A percentile compares a stretch with the other conserved stretches of the same genome.
Conservation (phyloP, 2,888 invertebrate species). For the Hydropsyche betteni region DNA sequence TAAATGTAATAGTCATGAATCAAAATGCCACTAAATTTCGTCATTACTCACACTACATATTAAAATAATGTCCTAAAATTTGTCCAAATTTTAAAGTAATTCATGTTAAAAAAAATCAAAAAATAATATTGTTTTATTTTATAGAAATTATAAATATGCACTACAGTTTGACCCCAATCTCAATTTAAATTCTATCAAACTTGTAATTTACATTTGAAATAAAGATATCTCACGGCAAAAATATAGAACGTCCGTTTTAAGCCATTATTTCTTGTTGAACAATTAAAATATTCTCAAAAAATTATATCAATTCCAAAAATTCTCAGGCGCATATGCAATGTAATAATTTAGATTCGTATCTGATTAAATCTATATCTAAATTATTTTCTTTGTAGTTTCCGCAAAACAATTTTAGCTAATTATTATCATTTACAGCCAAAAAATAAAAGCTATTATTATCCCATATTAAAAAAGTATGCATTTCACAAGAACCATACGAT, state of each 20-base stretch:
- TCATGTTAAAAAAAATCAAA: too few relatives aligned
- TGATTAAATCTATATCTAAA: neutral
- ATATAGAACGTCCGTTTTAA: too few relatives aligned
- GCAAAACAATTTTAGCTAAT: neutral
- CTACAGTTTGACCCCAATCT: too few relatives aligned
- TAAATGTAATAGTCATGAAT: conserved; percentile 1
- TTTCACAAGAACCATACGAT: conserved; percentile 23
- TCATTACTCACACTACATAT: neutral
- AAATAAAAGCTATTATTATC: neutral
- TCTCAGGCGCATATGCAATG: neutral
- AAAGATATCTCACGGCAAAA: too few relatives aligned
- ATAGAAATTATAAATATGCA: too few relatives aligned
- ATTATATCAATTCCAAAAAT: neutral
- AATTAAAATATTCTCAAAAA: too few relatives aligned
- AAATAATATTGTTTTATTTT: too few relatives aligned
- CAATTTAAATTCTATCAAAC: too few relatives aligned
- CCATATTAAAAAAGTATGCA: neutral
- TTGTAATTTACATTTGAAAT: too few relatives aligned
- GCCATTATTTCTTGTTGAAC: too few relatives aligned
- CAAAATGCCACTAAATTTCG: neutral
- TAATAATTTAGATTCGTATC: conserved; percentile 6
- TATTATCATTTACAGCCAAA: neutral
- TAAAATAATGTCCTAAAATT: too few relatives aligned
- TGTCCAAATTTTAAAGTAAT: too few relatives aligned
- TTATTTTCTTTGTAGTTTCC: neutral